Percentiles rank a stretch among this genome's conserved stretches.
Conservation (phyloP, 1,140 invertebrate species). For the Diorhabda sublineata region DNA sequence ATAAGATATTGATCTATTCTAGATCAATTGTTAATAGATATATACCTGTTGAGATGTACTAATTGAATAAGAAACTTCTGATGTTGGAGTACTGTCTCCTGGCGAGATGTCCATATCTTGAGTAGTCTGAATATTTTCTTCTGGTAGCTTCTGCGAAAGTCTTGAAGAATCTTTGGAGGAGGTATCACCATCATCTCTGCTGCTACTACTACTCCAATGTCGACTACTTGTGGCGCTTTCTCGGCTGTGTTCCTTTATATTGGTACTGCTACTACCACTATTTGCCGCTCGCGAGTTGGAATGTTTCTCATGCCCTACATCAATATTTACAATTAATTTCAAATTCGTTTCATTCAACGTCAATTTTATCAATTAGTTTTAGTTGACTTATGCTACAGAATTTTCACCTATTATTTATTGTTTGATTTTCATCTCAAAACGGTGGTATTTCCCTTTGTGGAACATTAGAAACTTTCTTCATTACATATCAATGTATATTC, state of each 20-base stretch:
- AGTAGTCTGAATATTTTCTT: constrained; percentile 35
- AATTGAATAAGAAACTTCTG: constrained; percentile 52
- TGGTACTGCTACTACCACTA: constrained; percentile 46
- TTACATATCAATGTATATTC: too few relatives aligned
- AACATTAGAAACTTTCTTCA: neutral
- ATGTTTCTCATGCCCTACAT: constrained; percentile 68
- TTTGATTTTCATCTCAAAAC: too few relatives aligned
- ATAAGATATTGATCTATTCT: too few relatives aligned
- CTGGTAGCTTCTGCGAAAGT: constrained; percentile 32
- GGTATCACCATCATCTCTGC: constrained; percentile 35
- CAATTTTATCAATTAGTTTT: neutral
- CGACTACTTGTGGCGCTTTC: constrained; percentile 34
- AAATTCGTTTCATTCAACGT: neutral
- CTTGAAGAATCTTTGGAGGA: constrained; percentile 44
- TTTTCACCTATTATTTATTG: too few relatives aligned
- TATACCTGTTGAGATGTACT: neutral
- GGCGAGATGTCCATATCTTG: constrained; percentile 85
- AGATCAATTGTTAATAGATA: too few relatives aligned
- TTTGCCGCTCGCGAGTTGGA: constrained; percentile 65
- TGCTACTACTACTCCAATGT: constrained; percentile 39
- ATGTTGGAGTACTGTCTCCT: constrained; percentile 76
- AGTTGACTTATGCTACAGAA: too few relatives aligned
- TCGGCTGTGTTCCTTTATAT: constrained; percentile 34
- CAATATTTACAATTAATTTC: neutral
- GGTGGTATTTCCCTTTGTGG: too few relatives aligned